phyloP scores from a whole-genome alignment of 2,113 vertebrate genomes.

The Macaca mulatta region DNA sequence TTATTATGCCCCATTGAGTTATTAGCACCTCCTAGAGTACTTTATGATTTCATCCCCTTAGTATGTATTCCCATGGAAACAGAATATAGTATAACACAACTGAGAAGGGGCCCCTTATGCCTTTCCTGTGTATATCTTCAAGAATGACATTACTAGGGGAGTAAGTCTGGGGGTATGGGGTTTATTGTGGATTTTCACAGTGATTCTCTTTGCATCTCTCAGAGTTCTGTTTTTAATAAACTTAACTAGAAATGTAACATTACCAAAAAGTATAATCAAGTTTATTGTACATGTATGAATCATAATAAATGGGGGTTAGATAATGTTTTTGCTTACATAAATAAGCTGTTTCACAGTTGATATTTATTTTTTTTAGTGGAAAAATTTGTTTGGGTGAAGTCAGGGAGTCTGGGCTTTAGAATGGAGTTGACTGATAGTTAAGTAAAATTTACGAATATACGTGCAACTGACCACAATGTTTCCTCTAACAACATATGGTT shows the following conservation, averaged over 20 bases:
- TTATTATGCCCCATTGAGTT: slow-evolving; percentile 75
- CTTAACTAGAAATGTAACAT: slow-evolving; percentile 78
- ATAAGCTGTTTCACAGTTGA: slow-evolving; percentile 60
- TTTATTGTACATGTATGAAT: slow-evolving; percentile 71
- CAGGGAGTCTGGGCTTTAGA: background rate
- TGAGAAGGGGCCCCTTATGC: slow-evolving; percentile 47
- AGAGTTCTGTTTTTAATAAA: slow-evolving; percentile 80
- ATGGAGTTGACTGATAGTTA: slow-evolving; percentile 43
- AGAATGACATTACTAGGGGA: slow-evolving; percentile 61
- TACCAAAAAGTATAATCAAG: slow-evolving; percentile 76
- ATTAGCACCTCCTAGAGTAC: slow-evolving; percentile 76
- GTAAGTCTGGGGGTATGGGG: background rate
- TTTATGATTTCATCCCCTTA: slow-evolving; percentile 70
- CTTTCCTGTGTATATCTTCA: slow-evolving; percentile 65
- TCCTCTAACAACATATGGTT: background rate
- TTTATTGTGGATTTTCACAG: slow-evolving; percentile 77
- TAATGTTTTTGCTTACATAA: slow-evolving; percentile 74
- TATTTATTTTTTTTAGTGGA: slow-evolving; percentile 71
- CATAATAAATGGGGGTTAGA: slow-evolving; percentile 69
- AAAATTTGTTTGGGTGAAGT: slow-evolving; percentile 66
- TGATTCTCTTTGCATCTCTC: slow-evolving; percentile 68
- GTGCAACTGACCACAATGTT: background rate
- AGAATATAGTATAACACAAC: slow-evolving; percentile 67
- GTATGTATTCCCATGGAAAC: slow-evolving; percentile 72
- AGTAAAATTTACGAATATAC: slow-evolving; percentile 29